A percentile compares a stretch with the other conserved stretches of the same genome.
Evolutionary conservation across 1,140 invertebrate species (phyloP).

Genomic region (Brachionus paranguensis): DNA sequence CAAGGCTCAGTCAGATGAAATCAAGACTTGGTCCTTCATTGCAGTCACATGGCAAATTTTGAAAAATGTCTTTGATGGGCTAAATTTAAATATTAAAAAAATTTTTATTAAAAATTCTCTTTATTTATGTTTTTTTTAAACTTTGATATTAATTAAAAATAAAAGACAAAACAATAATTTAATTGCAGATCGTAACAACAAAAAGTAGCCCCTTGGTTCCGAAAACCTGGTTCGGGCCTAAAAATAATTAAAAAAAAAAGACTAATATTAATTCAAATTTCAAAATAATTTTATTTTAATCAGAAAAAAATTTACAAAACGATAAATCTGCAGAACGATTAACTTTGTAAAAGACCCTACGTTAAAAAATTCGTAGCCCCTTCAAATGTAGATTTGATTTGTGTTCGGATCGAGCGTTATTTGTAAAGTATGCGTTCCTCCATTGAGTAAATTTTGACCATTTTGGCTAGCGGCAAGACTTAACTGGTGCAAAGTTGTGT

Average conservation of each 20-base stretch:
- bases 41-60: background rate
- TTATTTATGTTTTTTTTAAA: background rate
- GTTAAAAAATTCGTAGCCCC: background rate
- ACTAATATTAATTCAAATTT: background rate
- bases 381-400: slow-evolving; percentile 9
- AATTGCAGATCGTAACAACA: background rate
- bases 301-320: background rate
- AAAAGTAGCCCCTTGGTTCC: background rate
- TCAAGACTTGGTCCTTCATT: too few species aligned
- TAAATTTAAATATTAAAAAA: background rate
- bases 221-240: background rate
- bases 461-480: background rate
- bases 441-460: slow-evolving; percentile 10
- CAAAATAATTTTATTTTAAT: background rate
- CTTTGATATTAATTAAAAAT: background rate
- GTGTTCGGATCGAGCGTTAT: slow-evolving; percentile 31
- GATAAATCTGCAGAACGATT: background rate
- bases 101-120: background rate
- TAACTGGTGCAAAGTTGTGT: background rate
- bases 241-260: background rate
- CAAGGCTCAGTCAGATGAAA: too few species aligned
- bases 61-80: too few species aligned
- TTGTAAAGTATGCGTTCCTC: slow-evolving; percentile 9
- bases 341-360: background rate
- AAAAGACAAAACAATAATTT: background rate